Conservation (phyloP, 2,888 invertebrate genomes). For the Drosophila kambysellisi region DNA sequence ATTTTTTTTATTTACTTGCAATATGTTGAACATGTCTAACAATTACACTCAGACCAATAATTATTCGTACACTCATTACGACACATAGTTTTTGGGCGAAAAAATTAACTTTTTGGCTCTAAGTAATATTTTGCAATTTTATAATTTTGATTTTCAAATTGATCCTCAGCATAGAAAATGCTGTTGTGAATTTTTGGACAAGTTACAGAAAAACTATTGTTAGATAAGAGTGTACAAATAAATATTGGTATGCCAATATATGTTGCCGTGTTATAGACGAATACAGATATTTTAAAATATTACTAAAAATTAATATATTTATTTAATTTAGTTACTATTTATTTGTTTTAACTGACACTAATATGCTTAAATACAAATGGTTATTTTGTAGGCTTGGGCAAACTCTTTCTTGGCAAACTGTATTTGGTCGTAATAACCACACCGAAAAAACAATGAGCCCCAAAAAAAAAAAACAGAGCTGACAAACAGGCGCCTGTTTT, state of each 20-base stretch:
- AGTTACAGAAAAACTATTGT: too few relatives aligned
- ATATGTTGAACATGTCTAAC: too few relatives aligned
- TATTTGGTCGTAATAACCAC: slow-evolving; percentile 4
- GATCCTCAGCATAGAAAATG: not conserved
- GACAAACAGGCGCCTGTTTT: slow-evolving; percentile 44
- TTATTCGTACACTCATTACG: not conserved
- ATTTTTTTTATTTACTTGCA: not conserved
- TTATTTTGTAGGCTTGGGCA: not conserved
- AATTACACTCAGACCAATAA: not conserved
- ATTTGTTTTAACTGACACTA: not conserved
- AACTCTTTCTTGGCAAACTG: not conserved
- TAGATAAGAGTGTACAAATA: not conserved
- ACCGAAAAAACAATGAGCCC: not conserved
- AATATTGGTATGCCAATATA: not conserved
- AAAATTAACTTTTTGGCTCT: not conserved
- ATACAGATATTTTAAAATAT: not conserved
- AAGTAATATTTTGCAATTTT: not conserved
- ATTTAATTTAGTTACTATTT: not conserved
- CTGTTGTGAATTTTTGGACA: not conserved
- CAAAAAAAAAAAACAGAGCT: slow-evolving; percentile 3
- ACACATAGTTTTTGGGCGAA: too few relatives aligned
- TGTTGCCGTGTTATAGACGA: not conserved
- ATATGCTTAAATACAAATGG: not conserved
- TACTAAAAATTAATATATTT: not conserved
- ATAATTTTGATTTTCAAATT: not conserved